Evolutionary conservation across 2,888 invertebrate genomes (phyloP), one percentile per base, ranked within the genome.

Genomic region (Hypomecis atomaria): DNA sequence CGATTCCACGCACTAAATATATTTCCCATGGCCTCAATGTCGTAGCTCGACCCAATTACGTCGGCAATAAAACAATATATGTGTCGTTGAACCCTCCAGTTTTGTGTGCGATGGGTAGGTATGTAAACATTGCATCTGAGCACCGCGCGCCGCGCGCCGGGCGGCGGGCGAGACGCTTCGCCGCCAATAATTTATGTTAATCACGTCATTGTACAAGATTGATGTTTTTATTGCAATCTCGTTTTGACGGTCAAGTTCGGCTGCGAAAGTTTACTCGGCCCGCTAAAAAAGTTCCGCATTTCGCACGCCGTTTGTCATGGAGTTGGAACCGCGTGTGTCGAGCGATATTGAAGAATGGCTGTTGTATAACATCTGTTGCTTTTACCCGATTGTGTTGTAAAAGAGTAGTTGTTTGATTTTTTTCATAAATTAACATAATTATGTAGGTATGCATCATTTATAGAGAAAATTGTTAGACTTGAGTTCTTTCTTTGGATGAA

Each of bases 101-200:
- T 80, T 82, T 79, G 79, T 79, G 77, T 81, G 77, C 84, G 70
- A 70, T 72, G 66, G 62, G 63, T 85, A 84, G 86, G 89, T 90
- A 91, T 86, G 89, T 90, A 91, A 90, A 90, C 90, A 90, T 79
- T 90, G 90, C 90, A 89, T 84, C 83, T 84, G 85, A 85, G 69
- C 71, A 70, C 53, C 66, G 62, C 70, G 64, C 40, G 42, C 62
- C 64, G 63, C 34, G 47, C 48, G 67, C 69, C 68, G 70, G 61
- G 66, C 69, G 52, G 33, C 70, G 61, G 66, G 76, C 82, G 86
- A 86, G 89, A 88, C 90, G 80, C 77, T 81, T 77, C 84, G 87
- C 79, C 89, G 88, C 86, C 89, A 84, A 91, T 91, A 90, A 91
- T 92, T 92, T 92, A 92, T 92, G 92, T 91, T 89, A 91, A 91